Evolutionary conservation across 2,113 vertebrate genomes (phyloP).

Genomic region (Strix aluco): DNA sequence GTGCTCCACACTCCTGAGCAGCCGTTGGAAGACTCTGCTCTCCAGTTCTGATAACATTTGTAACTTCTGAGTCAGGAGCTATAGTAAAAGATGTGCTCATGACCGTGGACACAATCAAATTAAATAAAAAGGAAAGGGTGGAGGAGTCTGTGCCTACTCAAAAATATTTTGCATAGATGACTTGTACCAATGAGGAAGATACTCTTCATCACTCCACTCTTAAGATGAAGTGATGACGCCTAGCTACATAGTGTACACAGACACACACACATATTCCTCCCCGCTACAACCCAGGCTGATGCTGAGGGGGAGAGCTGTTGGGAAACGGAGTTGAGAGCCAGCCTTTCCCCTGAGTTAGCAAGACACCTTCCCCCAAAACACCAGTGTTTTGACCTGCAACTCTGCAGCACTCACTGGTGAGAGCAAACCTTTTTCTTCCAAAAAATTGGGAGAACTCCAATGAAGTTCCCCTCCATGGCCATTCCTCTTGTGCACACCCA

Average conservation of each 20-base stretch:
- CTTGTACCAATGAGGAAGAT: not conserved
- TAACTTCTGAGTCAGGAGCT: not conserved
- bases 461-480: accelerated
- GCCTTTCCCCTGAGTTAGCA: not conserved
- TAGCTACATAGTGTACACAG: accelerated
- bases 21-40: not conserved
- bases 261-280: not conserved
- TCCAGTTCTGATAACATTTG: not conserved
- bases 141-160: not conserved
- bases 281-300: no score
- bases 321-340: accelerated
- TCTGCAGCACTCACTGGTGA: not conserved
- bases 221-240: not conserved
- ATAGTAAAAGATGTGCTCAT: not conserved
- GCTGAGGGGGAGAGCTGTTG: not conserved
- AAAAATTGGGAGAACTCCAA: no score
- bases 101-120: not conserved
- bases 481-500: not conserved
- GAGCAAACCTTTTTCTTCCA: not conserved
- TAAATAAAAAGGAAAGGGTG: not conserved
- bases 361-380: not conserved
- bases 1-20: not conserved
- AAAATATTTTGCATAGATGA: not conserved
- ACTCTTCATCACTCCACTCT: not conserved
- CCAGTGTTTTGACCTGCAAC: not conserved